Evolutionary conservation across 2,888 invertebrate species (phyloP), one percentile per base, ranked within the genome.

Genomic region (Archips crataeganus): DNA sequence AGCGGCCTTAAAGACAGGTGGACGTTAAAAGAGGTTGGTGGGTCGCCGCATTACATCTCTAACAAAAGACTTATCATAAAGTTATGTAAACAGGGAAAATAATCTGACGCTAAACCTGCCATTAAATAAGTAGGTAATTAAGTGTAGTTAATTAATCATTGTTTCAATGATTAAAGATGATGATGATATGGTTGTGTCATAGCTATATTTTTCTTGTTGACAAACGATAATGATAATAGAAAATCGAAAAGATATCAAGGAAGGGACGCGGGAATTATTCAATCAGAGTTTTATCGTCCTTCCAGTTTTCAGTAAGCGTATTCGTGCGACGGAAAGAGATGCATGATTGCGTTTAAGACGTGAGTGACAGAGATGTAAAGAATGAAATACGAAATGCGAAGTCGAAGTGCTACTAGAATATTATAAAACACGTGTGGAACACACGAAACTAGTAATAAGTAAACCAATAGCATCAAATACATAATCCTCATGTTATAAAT

Each of bases 21-120:
- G 94, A 90, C 91, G 61, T 83, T 96, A 75, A 91, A 93, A 79
- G 95, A 96, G 90, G 96, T 95, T 85, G 85, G 96, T 95, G 85
- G 85, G 86, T 81, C 78, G 63, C 59, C 36, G 66, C 61, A 70
- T 66, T 36, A 69, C 63, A 75, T 71, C 49, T 39, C 54, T 6
- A 32, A 62, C 45, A 62, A 64, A 64, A 49, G 49, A 51, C 11
- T 32, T 34, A 63, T 67, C 62, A 63, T 67, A 45, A 45, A 36
- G 32, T 67, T 67, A 63, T 62, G 57, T 47, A 68, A 75, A 73
- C 60, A n/a, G 67, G 76, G 74, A 74, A 71, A 77, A 65, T 34
- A 61, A 73, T 42, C 57, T 67, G 39, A 57, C 60, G 64, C 75
- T 49, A n/a, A 42, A 54, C 32, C 63, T 15, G 57, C 60, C 75